phyloP scores from a whole-genome alignment of 2,113 vertebrate genomes.

The Gopherus flavomarginatus region DNA sequence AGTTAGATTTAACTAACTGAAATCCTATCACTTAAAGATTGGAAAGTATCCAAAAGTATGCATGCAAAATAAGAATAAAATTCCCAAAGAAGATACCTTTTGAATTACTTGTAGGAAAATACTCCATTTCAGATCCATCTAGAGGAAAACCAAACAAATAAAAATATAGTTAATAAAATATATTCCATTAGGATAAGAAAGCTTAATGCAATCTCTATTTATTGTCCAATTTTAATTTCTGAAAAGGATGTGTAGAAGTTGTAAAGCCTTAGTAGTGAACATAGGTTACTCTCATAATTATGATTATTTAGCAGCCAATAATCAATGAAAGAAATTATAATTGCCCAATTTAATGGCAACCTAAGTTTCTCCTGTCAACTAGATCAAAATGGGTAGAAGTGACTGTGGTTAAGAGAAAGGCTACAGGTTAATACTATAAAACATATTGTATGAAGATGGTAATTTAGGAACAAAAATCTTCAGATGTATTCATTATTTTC shows the following conservation, averaged over 20 bases:
- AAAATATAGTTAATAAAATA: background rate
- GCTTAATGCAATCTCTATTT: background rate
- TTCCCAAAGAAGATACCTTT: conserved; percentile 81
- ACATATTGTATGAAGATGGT: background rate
- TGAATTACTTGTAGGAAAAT: conserved; percentile 91
- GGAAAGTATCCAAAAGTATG: background rate
- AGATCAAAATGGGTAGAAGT: background rate
- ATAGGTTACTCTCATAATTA: background rate
- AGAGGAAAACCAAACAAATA: conserved; percentile 49
- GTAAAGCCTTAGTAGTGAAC: background rate
- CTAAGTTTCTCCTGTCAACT: background rate
- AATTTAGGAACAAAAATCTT: background rate
- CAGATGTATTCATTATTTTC: background rate
- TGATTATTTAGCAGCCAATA: background rate
- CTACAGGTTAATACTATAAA: background rate
- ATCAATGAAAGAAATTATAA: background rate
- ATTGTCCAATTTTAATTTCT: background rate
- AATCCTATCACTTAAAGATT: background rate
- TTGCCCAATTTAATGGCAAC: background rate
- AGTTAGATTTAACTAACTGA: background rate
- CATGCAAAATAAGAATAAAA: background rate
- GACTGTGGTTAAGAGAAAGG: background rate
- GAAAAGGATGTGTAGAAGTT: background rate
- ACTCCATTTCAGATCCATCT: conserved; percentile 90
- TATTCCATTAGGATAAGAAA: background rate